Evolutionary conservation across 2,797 vertebrate species (phyloP), one percentile per base, ranked within the genome.

Genomic region (Dendrocincla fuliginosa): DNA sequence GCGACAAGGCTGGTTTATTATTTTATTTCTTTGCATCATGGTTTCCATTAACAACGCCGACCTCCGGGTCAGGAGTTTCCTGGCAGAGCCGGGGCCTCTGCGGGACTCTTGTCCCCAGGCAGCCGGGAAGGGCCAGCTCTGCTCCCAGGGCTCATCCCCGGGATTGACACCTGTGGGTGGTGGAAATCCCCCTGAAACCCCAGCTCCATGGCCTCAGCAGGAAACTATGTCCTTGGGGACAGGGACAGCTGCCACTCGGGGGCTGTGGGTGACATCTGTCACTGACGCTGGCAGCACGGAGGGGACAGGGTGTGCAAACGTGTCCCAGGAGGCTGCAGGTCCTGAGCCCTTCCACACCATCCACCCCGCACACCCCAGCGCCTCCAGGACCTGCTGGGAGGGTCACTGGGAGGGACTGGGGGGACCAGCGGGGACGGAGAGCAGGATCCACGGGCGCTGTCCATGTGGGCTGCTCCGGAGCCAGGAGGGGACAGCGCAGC

Each of bases 151-250:
- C 76, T 86, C 59, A 8, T 60, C 50, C 50, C 69, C 3, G 3
- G 76, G 70, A 22, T 0, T 9, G 65, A 8, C 1, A 8, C 20
- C 32, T 1, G 0, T 3, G 11, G 39, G 50, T 1, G 17, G 2
- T 84, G 81, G 92, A 70, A 96, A 89, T 57, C 60, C 77, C 75
- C 85, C 59, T 27, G 24, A 53, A 80, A 71, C 46, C 53, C 16
- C 80, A 91, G 27, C 68, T 9, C 84, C 5, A 0, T 8, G 30
- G 47, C 52, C 70, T 68, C 87, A 35, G 63, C 0, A 23, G 71
- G 86, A 76, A 73, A 11, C 3, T 4, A 16, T 33, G 55, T 27
- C 76, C 84, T 20, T 1, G 28, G 39, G 74, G 50, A 33, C 4
- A 20, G 6, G 32, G 55, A 42, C 61, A 55, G 28, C 49, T 15